Conservation (phyloP, 2,113 vertebrate species). For the Aramus guarauna region DNA sequence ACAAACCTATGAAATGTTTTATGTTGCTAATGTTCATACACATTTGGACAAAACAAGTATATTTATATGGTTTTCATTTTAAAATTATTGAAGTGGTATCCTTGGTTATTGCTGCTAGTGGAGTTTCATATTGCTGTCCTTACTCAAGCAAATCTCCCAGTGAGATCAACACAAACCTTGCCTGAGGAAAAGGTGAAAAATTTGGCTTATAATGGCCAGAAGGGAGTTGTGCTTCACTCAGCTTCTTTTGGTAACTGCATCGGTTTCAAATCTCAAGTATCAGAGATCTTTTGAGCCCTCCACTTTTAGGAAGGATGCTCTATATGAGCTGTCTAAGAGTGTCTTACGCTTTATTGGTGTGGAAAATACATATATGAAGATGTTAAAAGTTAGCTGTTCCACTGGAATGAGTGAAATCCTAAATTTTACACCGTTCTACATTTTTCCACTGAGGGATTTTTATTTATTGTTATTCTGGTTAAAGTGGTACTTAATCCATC, state of each 20-base stretch:
- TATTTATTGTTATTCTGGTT: conserved; percentile 45
- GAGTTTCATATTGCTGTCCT: neutral
- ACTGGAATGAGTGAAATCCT: conserved; percentile 4
- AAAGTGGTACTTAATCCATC: conserved; percentile 44
- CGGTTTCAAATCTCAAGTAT: neutral
- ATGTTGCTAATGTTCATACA: neutral
- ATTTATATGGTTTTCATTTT: conserved; percentile 29
- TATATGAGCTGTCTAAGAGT: neutral
- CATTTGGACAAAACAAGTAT: neutral
- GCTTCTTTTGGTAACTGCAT: neutral
- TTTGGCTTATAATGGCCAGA: neutral
- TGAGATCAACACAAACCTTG: conserved; percentile 21
- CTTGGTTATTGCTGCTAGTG: neutral
- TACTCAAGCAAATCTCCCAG: neutral
- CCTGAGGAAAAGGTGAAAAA: conserved; percentile 12
- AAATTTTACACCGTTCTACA: neutral
- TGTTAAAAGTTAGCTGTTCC: conserved; percentile 1
- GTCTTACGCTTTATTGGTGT: neutral
- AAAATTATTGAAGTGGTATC: conserved; percentile 2
- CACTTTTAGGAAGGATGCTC: neutral
- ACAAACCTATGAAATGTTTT: neutral
- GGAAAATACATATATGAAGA: conserved; percentile 15
- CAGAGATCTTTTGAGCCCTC: neutral
- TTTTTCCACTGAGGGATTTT: conserved; percentile 15
- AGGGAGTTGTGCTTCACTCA: neutral